phyloP scores from a whole-genome alignment of 2,888 invertebrate genomes.

The Sesia bembeciformis region DNA sequence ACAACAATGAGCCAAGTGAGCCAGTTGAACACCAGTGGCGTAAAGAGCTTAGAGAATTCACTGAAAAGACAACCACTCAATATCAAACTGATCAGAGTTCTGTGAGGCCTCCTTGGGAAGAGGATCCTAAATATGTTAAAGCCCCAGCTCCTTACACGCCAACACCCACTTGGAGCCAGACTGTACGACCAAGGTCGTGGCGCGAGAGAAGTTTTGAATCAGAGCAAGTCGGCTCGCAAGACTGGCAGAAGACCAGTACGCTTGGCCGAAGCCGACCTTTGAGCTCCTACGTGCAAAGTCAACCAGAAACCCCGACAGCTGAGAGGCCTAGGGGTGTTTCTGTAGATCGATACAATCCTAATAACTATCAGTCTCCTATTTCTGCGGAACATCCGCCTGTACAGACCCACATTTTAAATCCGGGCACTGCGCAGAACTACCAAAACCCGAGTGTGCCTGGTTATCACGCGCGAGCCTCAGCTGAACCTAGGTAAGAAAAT shows the following conservation, averaged over 20 bases:
- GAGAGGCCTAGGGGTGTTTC: constrained; percentile 59
- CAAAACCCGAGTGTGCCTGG: constrained; percentile 66
- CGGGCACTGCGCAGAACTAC: constrained; percentile 36
- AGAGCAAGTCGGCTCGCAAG: constrained; percentile 51
- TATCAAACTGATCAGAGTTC: constrained; percentile 34
- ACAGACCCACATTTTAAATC: constrained; percentile 61
- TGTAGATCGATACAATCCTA: constrained; percentile 63
- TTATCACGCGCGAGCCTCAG: constrained; percentile 63
- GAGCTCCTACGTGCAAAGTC: constrained; percentile 41
- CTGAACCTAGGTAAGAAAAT: constrained; percentile 53
- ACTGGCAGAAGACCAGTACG: constrained; percentile 58
- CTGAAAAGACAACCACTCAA: constrained; percentile 53
- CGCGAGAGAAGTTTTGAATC: constrained; percentile 65
- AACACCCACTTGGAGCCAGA: constrained; percentile 66
- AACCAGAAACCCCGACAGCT: constrained; percentile 30
- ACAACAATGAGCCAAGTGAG: constrained; percentile 54
- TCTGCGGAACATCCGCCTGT: constrained; percentile 56
- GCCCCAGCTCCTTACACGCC: constrained; percentile 38
- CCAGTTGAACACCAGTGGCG: constrained; percentile 63
- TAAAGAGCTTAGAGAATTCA: constrained; percentile 63
- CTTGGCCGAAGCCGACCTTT: constrained; percentile 57
- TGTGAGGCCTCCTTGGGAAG: constrained; percentile 60
- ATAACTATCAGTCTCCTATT: constrained; percentile 52
- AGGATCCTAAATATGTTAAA: constrained; percentile 43
- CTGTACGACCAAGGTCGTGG: constrained; percentile 56